Conservation (phyloP, 2,797 vertebrate species). For the Cryptoblepharus egeriae region DNA sequence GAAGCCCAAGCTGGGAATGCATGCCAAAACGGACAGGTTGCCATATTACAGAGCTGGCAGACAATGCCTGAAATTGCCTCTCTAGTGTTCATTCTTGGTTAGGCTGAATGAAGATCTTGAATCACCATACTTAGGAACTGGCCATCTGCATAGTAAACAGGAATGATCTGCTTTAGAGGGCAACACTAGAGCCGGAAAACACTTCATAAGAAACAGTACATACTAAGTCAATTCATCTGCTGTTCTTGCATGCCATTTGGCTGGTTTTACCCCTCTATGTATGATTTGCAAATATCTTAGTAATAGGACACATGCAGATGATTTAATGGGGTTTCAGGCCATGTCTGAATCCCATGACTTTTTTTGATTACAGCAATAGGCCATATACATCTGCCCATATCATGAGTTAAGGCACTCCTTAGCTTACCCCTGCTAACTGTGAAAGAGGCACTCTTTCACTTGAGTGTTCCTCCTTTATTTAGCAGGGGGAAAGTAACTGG, state of each 20-base stretch:
- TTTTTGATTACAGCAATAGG: neutral
- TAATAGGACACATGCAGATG: neutral
- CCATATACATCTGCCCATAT: neutral
- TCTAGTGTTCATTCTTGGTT: neutral
- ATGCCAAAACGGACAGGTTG: neutral
- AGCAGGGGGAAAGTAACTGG: too few species aligned
- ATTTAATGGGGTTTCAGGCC: slow-evolving; percentile 19
- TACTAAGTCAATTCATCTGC: neutral
- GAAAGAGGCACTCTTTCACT: too few species aligned
- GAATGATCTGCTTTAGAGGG: neutral
- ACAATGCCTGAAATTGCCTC: neutral
- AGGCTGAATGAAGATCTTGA: neutral
- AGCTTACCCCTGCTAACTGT: too few species aligned
- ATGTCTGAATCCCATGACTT: neutral
- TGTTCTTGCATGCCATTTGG: neutral
- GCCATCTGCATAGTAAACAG: neutral
- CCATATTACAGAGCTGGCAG: neutral
- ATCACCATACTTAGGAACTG: slow-evolving; percentile 7
- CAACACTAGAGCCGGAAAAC: neutral
- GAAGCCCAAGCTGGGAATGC: neutral
- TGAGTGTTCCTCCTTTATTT: too few species aligned
- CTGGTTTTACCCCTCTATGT: neutral
- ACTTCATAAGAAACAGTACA: neutral
- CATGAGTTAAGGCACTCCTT: too few species aligned
- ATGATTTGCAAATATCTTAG: neutral